A percentile compares a stretch with the other conserved stretches of the same genome.
Evolutionary conservation across 2,888 invertebrate genomes (phyloP).

Genomic region (Rutpela maculata): DNA sequence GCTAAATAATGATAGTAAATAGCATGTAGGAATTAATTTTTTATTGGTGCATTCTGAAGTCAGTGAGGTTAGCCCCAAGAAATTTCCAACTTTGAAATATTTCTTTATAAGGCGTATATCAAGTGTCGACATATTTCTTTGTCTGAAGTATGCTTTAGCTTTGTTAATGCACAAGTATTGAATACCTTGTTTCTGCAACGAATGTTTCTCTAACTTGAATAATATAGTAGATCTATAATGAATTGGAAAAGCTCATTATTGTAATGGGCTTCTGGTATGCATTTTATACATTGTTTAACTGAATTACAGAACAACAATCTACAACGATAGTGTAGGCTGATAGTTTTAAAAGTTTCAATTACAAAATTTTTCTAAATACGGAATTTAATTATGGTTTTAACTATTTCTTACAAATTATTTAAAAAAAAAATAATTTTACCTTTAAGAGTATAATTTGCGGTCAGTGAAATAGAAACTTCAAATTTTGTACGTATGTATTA

Average conservation of each 20-base stretch:
- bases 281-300: not conserved
- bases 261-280: not conserved
- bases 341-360: too few relatives aligned
- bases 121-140: not conserved
- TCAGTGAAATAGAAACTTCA: too few relatives aligned
- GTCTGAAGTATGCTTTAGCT: not conserved
- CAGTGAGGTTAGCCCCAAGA: not conserved
- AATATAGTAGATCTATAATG: not conserved
- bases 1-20: not conserved
- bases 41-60: not conserved
- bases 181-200: not conserved
- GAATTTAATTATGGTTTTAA: too few relatives aligned
- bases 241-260: not conserved
- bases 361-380: too few relatives aligned
- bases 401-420: too few relatives aligned
- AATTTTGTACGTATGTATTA: too few relatives aligned
- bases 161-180: not conserved
- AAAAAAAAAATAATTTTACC: too few relatives aligned
- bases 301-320: too few relatives aligned
- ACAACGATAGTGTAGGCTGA: too few relatives aligned
- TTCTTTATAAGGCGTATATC: not conserved
- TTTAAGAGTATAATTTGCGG: too few relatives aligned
- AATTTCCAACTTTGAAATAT: not conserved
- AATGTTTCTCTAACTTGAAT: not conserved
- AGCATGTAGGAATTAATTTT: not conserved